Evolutionary conservation across 2,797 vertebrate genomes (phyloP).

Genomic region (Neosalanx taihuensis): DNA sequence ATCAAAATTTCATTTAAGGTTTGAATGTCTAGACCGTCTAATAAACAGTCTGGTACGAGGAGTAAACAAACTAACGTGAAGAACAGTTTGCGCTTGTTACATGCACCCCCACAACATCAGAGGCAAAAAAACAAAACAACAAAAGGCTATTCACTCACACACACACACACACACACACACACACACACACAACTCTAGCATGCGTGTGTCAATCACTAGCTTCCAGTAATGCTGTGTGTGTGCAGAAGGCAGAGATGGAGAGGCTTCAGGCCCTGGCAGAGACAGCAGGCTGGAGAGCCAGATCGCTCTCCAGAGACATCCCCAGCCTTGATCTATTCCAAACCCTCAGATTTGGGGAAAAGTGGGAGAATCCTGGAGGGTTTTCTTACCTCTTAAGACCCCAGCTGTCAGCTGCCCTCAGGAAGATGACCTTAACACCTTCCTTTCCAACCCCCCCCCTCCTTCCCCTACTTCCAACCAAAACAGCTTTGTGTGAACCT

Average conservation of each 20-base stretch:
- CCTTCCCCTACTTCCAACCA: slow-evolving; percentile 17
- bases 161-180: slow-evolving; percentile 31
- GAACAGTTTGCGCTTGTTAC: background rate
- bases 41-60: background rate
- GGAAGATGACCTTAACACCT: slow-evolving; percentile 23
- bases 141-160: slow-evolving; percentile 22
- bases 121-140: slow-evolving; percentile 21
- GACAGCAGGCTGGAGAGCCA: slow-evolving; percentile 53
- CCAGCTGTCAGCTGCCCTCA: slow-evolving; percentile 41
- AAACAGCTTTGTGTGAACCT: slow-evolving; percentile 29
- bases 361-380: slow-evolving; percentile 46
- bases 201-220: slow-evolving; percentile 47
- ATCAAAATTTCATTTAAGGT: background rate
- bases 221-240: slow-evolving; percentile 44
- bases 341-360: slow-evolving; percentile 47
- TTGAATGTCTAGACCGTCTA: slow-evolving; percentile 4
- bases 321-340: slow-evolving; percentile 62
- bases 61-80: background rate
- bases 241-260: slow-evolving; percentile 52
- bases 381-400: slow-evolving; percentile 41
- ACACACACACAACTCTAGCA: slow-evolving; percentile 24
- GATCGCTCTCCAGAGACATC: slow-evolving; percentile 56
- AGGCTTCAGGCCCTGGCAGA: slow-evolving; percentile 52
- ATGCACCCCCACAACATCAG: slow-evolving; percentile 6
- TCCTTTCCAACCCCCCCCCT: slow-evolving; percentile 9